Base-by-base conservation (phyloP, 2,797 vertebrate genomes). In the Margarornis squamiger region DNA sequence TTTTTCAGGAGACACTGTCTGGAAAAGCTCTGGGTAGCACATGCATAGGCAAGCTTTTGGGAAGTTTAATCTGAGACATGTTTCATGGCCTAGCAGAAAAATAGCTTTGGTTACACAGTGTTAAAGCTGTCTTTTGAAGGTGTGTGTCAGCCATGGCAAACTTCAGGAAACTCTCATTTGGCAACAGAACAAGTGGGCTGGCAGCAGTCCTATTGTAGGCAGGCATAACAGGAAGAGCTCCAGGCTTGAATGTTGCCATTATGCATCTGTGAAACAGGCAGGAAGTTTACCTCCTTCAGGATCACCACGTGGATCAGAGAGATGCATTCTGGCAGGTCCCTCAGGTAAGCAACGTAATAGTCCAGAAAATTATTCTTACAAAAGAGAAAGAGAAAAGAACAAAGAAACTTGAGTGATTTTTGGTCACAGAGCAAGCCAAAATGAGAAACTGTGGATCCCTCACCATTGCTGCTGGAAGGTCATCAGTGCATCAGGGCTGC, bases 301-400 rank as follows among this genome's bases (percentile, higher is more conserved):
- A 98, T 98, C 75, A 98, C 98, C 96, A 99, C 98, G 29, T 98
- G 98, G 90, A 99, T 98, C 80, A 99, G 97, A 3, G 98, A 98
- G 91, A 99, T 98, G 96, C 99, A 99, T 93, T 99, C 99, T 18
- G 99, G 99, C 49, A 99, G 98, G 95, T 99, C 99, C 96, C 98
- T 99, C 96, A 99, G 97, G 96, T 99, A 99, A 39, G 99, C 99
- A 88, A 99, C 98, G 1, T 99, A 99, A 84, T 99, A 99, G 94
- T 99, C 99, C 98, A 99, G 97, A 97, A 99, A 99, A 87, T 99
- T 99, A 90, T 99, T 99, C 99, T 99, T 97, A 62, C 6, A 18
- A 90, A 89, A 68, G 15, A 13, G 10, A 71, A 79, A 73, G 73
- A 77, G 20, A 80, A 94, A 89, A 94, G 29, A 78, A 68, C 12